A percentile compares a stretch with the other conserved stretches of the same genome.
phyloP scores from a whole-genome alignment of 2,113 vertebrate genomes.

The Leptobrachium leishanense region DNA sequence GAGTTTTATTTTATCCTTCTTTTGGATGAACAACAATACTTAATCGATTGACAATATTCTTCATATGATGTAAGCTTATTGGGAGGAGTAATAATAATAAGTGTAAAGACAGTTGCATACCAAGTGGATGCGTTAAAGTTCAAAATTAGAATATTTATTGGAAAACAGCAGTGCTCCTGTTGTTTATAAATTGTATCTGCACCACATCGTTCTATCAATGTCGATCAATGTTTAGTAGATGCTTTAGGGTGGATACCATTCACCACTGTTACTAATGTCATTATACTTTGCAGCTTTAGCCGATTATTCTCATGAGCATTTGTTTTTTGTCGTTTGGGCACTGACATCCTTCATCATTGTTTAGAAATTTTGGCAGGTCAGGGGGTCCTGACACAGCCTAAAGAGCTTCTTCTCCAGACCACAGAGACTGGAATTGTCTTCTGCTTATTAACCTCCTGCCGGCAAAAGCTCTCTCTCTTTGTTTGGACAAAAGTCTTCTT shows the following conservation, averaged over 20 bases:
- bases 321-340: conserved; percentile 49
- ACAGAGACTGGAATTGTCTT: conserved; percentile 58
- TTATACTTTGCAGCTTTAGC: conserved; percentile 17
- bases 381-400: conserved; percentile 53
- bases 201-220: no score
- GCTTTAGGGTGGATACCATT: accelerated
- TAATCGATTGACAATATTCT: no score
- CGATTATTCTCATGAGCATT: conserved; percentile 39
- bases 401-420: conserved; percentile 50
- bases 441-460: conserved; percentile 63
- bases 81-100: no score
- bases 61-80: no score
- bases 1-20: no score
- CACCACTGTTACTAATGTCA: background rate
- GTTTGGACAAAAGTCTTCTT: conserved; percentile 55
- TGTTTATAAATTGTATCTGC: no score
- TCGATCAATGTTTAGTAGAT: no score
- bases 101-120: no score
- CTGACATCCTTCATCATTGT: conserved; percentile 53
- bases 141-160: no score
- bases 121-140: no score
- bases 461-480: conserved; percentile 57
- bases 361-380: conserved; percentile 51
- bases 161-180: no score
- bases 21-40: no score